Evolutionary conservation across 2,113 vertebrate species (phyloP).

Genomic region (Cebidichthys violaceus): DNA sequence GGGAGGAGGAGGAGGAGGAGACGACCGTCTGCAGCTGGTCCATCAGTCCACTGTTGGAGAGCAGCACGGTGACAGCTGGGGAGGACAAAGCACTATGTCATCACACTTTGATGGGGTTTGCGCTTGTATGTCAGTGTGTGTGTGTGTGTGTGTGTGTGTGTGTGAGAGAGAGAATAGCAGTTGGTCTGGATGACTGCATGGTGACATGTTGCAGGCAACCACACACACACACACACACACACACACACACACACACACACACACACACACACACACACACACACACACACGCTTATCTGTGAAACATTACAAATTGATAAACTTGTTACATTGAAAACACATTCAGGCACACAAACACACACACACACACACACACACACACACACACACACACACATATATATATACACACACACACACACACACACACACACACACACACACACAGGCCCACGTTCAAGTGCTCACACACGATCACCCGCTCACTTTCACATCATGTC

Average conservation of each 20-base stretch:
- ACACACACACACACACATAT: too few relatives aligned
- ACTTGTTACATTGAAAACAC: neutral
- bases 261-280: slow-evolving; percentile 18
- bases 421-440: too few relatives aligned
- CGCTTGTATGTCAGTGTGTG: slow-evolving; percentile 7
- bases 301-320: slow-evolving; percentile 2
- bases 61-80: slow-evolving; percentile 88
- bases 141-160: slow-evolving; percentile 14
- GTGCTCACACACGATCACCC: neutral
- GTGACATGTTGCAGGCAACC: slow-evolving; percentile 1
- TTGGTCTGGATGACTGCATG: slow-evolving; percentile 29
- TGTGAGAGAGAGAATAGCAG: slow-evolving; percentile 17
- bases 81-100: slow-evolving; percentile 46
- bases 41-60: slow-evolving; percentile 88
- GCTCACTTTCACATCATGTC: neutral
- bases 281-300: slow-evolving; percentile 17
- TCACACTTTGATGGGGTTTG: slow-evolving; percentile 38
- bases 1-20: slow-evolving; percentile 74
- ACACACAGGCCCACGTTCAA: neutral
- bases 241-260: slow-evolving; percentile 16
- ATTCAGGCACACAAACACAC: neutral
- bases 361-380: too few relatives aligned
- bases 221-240: slow-evolving; percentile 21
- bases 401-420: too few relatives aligned
- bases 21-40: slow-evolving; percentile 89